These are phyloP conservation scores for Sesia apiformis DNA, from an alignment of 2,888 invertebrate species.

Conservation along the genomic window DNA sequence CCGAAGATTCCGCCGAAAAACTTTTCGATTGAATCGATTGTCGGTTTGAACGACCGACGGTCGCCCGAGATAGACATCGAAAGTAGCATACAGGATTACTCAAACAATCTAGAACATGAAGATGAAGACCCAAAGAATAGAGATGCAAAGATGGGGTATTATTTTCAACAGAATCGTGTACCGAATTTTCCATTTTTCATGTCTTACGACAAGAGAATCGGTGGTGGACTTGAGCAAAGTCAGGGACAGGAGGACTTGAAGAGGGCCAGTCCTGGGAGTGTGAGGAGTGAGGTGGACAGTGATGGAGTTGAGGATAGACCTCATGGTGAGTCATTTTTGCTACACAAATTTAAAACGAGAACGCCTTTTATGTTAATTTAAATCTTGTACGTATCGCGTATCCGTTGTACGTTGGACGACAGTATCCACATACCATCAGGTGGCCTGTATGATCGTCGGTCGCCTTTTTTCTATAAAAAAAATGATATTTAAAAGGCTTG, in stretches of 20 bases:
- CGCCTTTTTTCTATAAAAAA: too few relatives aligned
- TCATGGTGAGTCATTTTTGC: slow-evolving; percentile 39
- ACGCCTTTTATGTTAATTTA: too few relatives aligned
- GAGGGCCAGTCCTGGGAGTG: slow-evolving; percentile 59
- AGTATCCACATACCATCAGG: too few relatives aligned
- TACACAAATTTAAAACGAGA: not conserved
- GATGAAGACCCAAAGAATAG: slow-evolving; percentile 56
- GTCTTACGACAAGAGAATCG: slow-evolving; percentile 57
- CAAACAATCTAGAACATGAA: slow-evolving; percentile 34
- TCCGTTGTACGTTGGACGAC: too few relatives aligned
- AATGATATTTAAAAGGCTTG: too few relatives aligned
- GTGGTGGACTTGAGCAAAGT: slow-evolving; percentile 33
- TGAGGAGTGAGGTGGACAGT: slow-evolving; percentile 61
- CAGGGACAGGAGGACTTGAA: slow-evolving; percentile 46
- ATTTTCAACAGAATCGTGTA: slow-evolving; percentile 57
- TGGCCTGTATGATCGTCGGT: too few relatives aligned
- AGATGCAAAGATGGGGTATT: slow-evolving; percentile 57
- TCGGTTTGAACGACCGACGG: slow-evolving; percentile 52
- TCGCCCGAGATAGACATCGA: slow-evolving; percentile 68
- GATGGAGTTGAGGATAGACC: slow-evolving; percentile 61
- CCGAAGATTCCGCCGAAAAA: slow-evolving; percentile 73
- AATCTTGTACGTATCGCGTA: too few relatives aligned
- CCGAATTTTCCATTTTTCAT: slow-evolving; percentile 67
- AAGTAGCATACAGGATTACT: slow-evolving; percentile 53
- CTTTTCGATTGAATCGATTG: slow-evolving; percentile 78